Conservation (phyloP, 2,888 invertebrate genomes). For the Leptothorax acervorum region DNA sequence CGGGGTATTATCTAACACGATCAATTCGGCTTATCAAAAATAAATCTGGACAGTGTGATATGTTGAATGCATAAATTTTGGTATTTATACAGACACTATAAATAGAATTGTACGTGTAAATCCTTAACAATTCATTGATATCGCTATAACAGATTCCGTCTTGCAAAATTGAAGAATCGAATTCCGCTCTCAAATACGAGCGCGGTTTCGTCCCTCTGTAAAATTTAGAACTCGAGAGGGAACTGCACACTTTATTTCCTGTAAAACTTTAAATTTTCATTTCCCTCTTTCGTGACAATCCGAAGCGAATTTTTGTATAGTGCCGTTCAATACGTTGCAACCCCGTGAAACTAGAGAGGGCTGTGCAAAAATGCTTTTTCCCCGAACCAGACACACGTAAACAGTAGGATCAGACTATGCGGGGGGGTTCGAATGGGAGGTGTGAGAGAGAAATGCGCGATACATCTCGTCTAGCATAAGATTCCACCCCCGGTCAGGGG, state of each 20-base stretch:
- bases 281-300: background rate
- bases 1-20: background rate
- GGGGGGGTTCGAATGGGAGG: background rate
- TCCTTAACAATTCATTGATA: background rate
- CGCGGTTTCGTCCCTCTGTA: background rate
- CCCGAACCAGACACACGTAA: background rate
- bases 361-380: background rate
- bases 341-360: background rate
- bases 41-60: background rate
- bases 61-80: background rate
- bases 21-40: background rate
- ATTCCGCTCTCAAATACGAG: background rate
- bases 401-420: background rate
- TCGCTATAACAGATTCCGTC: background rate
- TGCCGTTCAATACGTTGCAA: conserved; percentile 2
- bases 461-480: conserved; percentile 25
- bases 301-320: background rate
- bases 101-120: background rate
- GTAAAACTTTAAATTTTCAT: background rate
- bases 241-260: background rate
- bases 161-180: background rate
- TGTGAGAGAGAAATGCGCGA: background rate
- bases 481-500: conserved; percentile 8
- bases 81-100: background rate
- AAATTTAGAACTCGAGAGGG: background rate